Base-by-base conservation (phyloP, 92 coral and sea anemone genomes). In the Heteractis magnifica region DNA sequence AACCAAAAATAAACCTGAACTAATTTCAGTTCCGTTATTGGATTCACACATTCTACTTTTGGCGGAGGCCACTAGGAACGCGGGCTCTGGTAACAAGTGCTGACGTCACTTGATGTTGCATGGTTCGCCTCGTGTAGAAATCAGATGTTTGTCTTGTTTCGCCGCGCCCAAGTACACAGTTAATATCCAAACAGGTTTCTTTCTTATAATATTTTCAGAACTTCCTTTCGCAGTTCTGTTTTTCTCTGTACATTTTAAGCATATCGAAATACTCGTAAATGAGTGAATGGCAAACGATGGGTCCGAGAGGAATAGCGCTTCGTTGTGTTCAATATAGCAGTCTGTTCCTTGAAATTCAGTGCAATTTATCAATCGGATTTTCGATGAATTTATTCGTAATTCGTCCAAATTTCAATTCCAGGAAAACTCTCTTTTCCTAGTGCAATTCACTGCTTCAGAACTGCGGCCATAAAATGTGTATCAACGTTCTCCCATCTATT, bases 401-500 rank as follows among this genome's bases (percentile, higher is more conserved):
- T 59, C 70, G 70, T 62, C 26, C 70, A 18, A 62, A 62, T 62
- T 20, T 20, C 26, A 59, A 59, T 13, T 59, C 18, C n/a, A 13
- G 18, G n/a, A 59, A 13, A 16, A 5, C 5, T 21, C 21, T 13
- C 18, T 4, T 15, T 59, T 71, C 21, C 75, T 74, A 10, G 51
- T 56, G 15, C 51, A 4, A 44, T 49, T 52, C 50, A 71, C 49
- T 72, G 71, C 56, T 65, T 80, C 51, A 89, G 26, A n/a, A 94
- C 10, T 8, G 98, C 94, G 51, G 92, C 94, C 49, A 77, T 81
- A 85, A 94, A 91, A 6, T 64, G 76, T 0, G 90, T 83, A 84
- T 94, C 95, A 65, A 90, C 87, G 79, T 80, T 89, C 49, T 89
- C 94, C 94, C 97, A 94, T 71, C 71, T 82, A 53, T 77, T 74